Conservation (phyloP, 2,113 vertebrate species). For the Phaethon lepturus region DNA sequence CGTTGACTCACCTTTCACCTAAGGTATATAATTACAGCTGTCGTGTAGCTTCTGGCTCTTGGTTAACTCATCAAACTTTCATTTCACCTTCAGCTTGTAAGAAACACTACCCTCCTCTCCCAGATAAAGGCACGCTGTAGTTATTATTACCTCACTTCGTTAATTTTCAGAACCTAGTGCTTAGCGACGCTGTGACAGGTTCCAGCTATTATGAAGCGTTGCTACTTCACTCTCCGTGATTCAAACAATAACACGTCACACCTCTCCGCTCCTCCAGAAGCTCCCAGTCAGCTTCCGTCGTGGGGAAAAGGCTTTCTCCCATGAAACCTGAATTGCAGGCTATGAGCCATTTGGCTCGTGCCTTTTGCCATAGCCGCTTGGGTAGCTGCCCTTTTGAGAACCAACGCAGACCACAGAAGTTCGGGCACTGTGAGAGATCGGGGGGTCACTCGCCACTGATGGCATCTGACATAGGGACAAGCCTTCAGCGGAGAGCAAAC, state of each 20-base stretch:
- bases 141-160: background rate
- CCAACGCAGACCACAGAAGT: background rate
- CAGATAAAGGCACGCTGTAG: background rate
- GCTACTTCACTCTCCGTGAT: accelerated
- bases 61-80: conserved; percentile 57
- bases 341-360: background rate
- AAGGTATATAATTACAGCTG: conserved; percentile 37
- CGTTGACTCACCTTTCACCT: conserved; percentile 3
- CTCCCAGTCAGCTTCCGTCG: background rate
- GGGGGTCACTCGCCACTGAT: background rate
- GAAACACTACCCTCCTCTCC: background rate
- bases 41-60: background rate
- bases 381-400: background rate
- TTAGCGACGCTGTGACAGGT: background rate
- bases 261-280: background rate
- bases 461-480: no score
- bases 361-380: background rate
- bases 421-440: accelerated
- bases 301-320: accelerated
- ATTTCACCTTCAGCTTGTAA: conserved; percentile 6
- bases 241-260: background rate
- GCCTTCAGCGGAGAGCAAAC: background rate
- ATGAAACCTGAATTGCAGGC: accelerated
- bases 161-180: background rate
- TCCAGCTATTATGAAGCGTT: background rate